These are phyloP conservation scores for Campoletis raptor DNA, from an alignment of 2,888 invertebrate species.

Conservation along the genomic window DNA sequence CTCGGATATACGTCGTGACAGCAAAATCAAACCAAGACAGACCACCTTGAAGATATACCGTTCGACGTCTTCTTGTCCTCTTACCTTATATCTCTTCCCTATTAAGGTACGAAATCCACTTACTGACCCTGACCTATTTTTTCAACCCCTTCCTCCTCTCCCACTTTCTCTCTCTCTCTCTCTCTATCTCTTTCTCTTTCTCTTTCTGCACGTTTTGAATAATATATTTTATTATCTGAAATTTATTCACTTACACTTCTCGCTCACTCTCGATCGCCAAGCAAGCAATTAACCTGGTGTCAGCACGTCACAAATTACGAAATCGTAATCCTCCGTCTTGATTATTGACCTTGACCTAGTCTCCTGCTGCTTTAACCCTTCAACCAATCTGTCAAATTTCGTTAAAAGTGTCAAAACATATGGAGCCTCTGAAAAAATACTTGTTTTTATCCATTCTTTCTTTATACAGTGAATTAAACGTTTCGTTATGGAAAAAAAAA, in stretches of 20 bases:
- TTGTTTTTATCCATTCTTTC: not conserved
- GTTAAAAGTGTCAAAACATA: not conserved
- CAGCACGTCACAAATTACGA: not conserved
- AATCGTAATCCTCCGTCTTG: not conserved
- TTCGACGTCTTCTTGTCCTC: conserved; percentile 42
- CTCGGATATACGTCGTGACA: conserved; percentile 23
- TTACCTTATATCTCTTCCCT: conserved; percentile 47
- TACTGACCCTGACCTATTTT: conserved; percentile 60
- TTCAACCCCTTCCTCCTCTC: not conserved
- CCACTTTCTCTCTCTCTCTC: no score
- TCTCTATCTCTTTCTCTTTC: no score
- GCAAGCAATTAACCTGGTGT: not conserved
- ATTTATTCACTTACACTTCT: conserved; percentile 8
- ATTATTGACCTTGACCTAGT: conserved; percentile 29
- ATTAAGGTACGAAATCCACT: conserved; percentile 58
- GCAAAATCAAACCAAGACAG: conserved; percentile 25
- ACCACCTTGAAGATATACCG: conserved; percentile 65
- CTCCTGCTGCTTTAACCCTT: conserved; percentile 5
- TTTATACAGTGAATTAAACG: not conserved
- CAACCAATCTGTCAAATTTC: not conserved
- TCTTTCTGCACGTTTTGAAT: not conserved
- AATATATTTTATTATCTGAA: not conserved
- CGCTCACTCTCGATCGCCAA: not conserved
- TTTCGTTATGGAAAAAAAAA: not conserved
- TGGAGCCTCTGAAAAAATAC: not conserved